phyloP scores from a whole-genome alignment of 2,797 vertebrate genomes.

The Mycteria americana region DNA sequence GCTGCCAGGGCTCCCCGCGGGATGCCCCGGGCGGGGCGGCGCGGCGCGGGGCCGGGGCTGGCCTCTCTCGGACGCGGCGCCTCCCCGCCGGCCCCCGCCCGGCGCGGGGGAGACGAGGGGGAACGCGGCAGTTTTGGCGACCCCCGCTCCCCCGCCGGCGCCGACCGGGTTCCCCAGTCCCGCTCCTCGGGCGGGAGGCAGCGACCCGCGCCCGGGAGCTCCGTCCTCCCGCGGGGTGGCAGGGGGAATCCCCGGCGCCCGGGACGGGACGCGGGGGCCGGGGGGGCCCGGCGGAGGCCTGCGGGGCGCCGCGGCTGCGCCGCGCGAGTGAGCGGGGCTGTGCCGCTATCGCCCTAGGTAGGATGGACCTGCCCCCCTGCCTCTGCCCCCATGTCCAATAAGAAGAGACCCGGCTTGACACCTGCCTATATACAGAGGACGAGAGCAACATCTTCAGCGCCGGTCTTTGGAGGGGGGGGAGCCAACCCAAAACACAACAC shows the following conservation, averaged over 20 bases:
- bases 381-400: constrained; percentile 85
- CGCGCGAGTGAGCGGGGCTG: constrained; percentile 31
- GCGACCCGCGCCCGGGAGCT: neutral
- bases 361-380: constrained; percentile 87
- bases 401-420: constrained; percentile 89
- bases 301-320: constrained; percentile 13
- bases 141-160: neutral
- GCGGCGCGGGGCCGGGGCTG: neutral
- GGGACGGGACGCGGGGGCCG: neutral
- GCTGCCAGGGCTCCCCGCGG: neutral
- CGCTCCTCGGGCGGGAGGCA: neutral
- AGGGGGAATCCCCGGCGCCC: neutral
- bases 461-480: constrained; percentile 31
- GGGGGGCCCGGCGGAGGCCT: neutral
- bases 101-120: neutral
- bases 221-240: neutral
- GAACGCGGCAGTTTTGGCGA: neutral
- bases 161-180: neutral
- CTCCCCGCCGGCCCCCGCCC: neutral
- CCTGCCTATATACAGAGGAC: constrained; percentile 96
- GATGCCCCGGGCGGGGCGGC: neutral
- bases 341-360: constrained; percentile 75
- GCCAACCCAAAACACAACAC: constrained; percentile 1
- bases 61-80: neutral
- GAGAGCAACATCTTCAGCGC: constrained; percentile 74